A percentile compares a stretch with the other conserved stretches of the same genome.
Evolutionary conservation across 2,888 invertebrate species (phyloP).

Genomic region (Unio pictorum): DNA sequence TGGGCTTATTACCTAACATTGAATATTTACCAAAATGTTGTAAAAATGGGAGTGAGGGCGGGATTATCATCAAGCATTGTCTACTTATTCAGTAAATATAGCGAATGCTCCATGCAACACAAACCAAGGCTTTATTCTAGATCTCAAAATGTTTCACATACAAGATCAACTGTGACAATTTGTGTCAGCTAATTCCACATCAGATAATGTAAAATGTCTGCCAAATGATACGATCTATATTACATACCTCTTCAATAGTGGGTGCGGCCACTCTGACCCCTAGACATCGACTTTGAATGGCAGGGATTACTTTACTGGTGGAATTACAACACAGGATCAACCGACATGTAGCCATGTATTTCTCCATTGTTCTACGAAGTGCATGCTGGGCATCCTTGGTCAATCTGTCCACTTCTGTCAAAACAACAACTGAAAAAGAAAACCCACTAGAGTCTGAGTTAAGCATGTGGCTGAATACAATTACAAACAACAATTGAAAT

Average conservation of each 20-base stretch:
- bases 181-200: background rate
- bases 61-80: no score
- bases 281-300: conserved; percentile 94
- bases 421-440: conserved; percentile 83
- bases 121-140: background rate
- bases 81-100: no score
- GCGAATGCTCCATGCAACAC: background rate
- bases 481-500: no score
- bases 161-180: no score
- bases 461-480: no score
- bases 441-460: no score
- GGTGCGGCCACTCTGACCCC: conserved; percentile 94
- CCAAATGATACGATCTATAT: background rate
- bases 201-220: background rate
- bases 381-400: conserved; percentile 99
- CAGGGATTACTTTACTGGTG: conserved; percentile 93
- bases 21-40: no score
- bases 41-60: no score
- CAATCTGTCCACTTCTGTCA: conserved; percentile 95
- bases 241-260: conserved; percentile 80
- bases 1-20: no score
- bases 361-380: conserved; percentile 98
- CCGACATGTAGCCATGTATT: conserved; percentile 94
- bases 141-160: no score
- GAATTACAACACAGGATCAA: conserved; percentile 95